Evolutionary conservation across 2,797 vertebrate genomes (phyloP), one percentile per base, ranked within the genome.

Genomic region (Neostethus bicornis): DNA sequence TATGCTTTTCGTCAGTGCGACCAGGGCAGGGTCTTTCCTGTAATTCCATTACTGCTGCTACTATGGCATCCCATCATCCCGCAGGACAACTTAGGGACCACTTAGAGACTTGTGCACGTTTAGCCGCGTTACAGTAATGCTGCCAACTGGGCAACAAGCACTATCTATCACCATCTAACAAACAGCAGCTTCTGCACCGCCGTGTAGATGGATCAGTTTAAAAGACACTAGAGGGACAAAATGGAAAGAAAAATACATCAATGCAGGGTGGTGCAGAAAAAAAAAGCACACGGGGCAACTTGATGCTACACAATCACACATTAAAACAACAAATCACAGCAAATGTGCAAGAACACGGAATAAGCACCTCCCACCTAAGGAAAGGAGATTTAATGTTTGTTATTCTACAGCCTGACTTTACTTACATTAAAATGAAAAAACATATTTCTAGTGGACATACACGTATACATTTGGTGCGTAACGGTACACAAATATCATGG

Each of bases 51-150:
- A 89, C 77, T 45, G 84, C 70, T 26, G 80, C 80, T 78, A 41
- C 83, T 73, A 83, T 78, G 85, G 83, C 79, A 79, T 87, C 81
- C 80, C 85, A 81, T 84, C 81, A 86, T 87, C 85, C 85, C 85
- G 56, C 81, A 87, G 87, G 87, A 83, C 80, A 70, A 85, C 79
- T 85, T 85, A 87, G 85, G 76, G 80, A 84, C 85, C 87, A 87
- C 85, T 89, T 87, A 87, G 87, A 87, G 77, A 73, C 69, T 80
- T 53, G 82, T 62, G 81, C 80, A 76, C 85, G 77, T 79, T 86
- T 77, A 83, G 84, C 75, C 45, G 76, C 52, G 80, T 80, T 83
- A 83, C 80, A 66, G 83, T 79, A 73, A 85, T 77, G 84, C 81
- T 87, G 85, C 85, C 85, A 85, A 81, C 78, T 51, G 79, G 81